Base-by-base conservation (phyloP, 2,797 vertebrate genomes). In the Pipistrellus nathusii region DNA sequence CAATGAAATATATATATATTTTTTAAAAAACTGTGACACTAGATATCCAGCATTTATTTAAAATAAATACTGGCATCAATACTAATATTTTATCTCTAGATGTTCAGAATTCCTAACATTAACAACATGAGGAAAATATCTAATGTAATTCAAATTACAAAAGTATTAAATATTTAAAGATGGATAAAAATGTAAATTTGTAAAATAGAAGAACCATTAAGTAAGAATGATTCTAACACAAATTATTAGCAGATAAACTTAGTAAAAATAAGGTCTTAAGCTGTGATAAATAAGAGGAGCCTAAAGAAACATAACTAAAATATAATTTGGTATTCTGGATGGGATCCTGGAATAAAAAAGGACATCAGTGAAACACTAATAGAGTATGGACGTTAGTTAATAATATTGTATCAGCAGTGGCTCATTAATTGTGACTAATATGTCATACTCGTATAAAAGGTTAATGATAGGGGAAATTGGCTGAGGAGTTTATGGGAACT, bases 181-280 rank as follows among this genome's bases (percentile, higher is more conserved):
- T 64, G 76, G 81, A 90, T 17, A 84, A 85, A 93, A 94, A 87
- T 81, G 48, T 85, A 57, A 86, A 93, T 89, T 68, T 76, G 8
- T 85, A 51, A 85, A 86, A 46, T 44, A 78, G 41, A 69, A 96
- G 41, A 69, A 96, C 51, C 66, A 85, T 88, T 91, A 77, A 81
- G 32, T 25, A 30, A 35, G 68, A 25, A 81, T 48, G 57, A 18
- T 71, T 72, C 6, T 57, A 38, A 86, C 87, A 46, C 21, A 76
- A 35, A 81, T 72, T 77, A 91, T 88, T 92, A 90, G 59, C 71
- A 88, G 46, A 66, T 73, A 86, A 90, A 48, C 21, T 76, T 85
- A 90, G 73, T 62, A 85, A 88, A 93, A 88, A 75, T 83, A 46
- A 88, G 57, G 32, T 57, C 78, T 78, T 90, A 46, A 83, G 44